Evolutionary conservation across 92 coral and sea anemone species (phyloP).

Genomic region (Actinostola sp.): DNA sequence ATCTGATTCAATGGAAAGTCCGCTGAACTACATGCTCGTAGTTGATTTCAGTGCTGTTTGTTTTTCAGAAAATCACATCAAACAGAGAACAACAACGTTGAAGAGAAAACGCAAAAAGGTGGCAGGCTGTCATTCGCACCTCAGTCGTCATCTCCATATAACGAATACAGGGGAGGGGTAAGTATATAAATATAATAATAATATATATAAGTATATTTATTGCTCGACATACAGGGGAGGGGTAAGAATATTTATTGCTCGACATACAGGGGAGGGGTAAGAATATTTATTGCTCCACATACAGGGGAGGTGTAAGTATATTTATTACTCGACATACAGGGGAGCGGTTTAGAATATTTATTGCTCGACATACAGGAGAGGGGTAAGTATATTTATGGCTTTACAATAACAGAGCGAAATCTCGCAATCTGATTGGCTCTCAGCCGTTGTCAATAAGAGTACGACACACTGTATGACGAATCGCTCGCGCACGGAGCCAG

Average conservation of each 20-base stretch:
- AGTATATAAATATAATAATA: background rate
- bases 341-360: background rate
- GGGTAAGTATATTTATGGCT: slow-evolving; percentile 2
- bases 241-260: background rate
- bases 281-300: no score
- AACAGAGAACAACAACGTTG: slow-evolving; percentile 6
- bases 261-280: slow-evolving; percentile 1
- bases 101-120: background rate
- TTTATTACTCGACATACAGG: background rate
- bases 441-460: no score
- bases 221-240: background rate
- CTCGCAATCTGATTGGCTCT: no score
- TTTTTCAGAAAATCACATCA: slow-evolving; percentile 13
- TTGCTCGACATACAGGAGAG: background rate
- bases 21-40: no score
- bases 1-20: no score
- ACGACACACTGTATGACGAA: no score
- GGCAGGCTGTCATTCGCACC: slow-evolving; percentile 13
- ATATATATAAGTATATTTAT: background rate
- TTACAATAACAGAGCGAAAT: no score
- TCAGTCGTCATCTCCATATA: slow-evolving; percentile 48
- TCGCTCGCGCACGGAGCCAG: no score
- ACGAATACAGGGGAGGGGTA: slow-evolving; percentile 85
- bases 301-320: background rate
- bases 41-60: background rate